Evolutionary conservation across 2,113 vertebrate species (phyloP).

Genomic region (Aldabrachelys gigantea): DNA sequence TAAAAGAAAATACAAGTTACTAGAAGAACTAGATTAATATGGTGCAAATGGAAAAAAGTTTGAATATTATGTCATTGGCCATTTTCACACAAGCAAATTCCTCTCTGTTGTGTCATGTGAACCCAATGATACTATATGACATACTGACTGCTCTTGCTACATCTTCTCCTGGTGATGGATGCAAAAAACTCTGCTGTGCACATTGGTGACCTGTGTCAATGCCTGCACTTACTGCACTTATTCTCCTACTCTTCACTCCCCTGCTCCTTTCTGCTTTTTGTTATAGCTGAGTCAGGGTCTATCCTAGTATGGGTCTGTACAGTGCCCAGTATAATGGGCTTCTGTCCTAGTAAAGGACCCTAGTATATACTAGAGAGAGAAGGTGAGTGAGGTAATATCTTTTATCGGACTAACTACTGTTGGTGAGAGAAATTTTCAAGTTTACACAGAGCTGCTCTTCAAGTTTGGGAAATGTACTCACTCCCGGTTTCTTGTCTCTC

Average conservation of each 20-base stretch:
- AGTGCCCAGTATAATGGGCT: no score
- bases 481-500: no score
- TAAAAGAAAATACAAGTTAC: not conserved
- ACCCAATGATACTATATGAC: not conserved
- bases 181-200: not conserved
- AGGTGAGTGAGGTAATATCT: no score
- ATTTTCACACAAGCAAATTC: not conserved
- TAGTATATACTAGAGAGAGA: no score
- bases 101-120: not conserved
- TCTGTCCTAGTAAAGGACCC: no score
- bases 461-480: no score
- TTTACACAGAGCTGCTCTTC: no score
- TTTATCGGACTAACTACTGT: no score
- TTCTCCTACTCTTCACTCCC: not conserved
- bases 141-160: not conserved
- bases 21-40: not conserved
- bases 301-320: no score
- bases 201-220: not conserved
- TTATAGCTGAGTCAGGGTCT: no score
- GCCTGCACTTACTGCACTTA: not conserved
- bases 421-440: no score
- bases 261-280: not conserved
- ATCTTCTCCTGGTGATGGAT: not conserved
- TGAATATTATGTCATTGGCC: not conserved
- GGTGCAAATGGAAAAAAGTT: not conserved